Conservation (phyloP, 2,888 invertebrate species). For the Abrostola triplasia region DNA sequence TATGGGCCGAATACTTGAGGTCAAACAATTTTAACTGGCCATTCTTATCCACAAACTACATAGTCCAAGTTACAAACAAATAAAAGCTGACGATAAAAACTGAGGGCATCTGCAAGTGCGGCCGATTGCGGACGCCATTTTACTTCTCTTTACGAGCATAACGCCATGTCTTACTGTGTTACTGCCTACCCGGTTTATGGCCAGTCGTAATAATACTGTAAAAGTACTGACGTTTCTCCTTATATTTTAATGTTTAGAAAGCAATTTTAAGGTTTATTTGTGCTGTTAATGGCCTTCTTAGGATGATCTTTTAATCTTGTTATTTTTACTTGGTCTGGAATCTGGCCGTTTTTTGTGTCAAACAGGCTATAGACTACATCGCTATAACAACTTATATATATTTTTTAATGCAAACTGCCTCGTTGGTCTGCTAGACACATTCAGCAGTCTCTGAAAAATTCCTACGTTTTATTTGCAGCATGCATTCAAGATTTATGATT, state of each 20-base stretch:
- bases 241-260: slow-evolving; percentile 33
- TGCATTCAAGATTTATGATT: too few relatives aligned
- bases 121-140: slow-evolving; percentile 31
- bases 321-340: slow-evolving; percentile 4
- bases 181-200: slow-evolving; percentile 40
- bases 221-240: slow-evolving; percentile 26
- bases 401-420: too few relatives aligned
- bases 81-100: slow-evolving; percentile 45
- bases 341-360: too few relatives aligned
- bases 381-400: too few relatives aligned
- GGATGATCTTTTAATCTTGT: slow-evolving; percentile 14
- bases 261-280: slow-evolving; percentile 27
- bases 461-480: too few relatives aligned
- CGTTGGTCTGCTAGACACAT: too few relatives aligned
- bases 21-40: neutral
- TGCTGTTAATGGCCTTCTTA: slow-evolving; percentile 4
- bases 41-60: neutral
- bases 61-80: slow-evolving; percentile 21
- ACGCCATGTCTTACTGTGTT: slow-evolving; percentile 8
- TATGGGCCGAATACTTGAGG: neutral
- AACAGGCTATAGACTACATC: too few relatives aligned
- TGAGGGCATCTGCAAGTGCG: slow-evolving; percentile 48
- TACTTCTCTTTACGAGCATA: slow-evolving; percentile 47
- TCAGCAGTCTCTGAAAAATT: too few relatives aligned
- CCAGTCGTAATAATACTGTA: slow-evolving; percentile 46